Evolutionary conservation across 2,888 invertebrate genomes (phyloP).

Genomic region (Drosophila anomalipes): DNA sequence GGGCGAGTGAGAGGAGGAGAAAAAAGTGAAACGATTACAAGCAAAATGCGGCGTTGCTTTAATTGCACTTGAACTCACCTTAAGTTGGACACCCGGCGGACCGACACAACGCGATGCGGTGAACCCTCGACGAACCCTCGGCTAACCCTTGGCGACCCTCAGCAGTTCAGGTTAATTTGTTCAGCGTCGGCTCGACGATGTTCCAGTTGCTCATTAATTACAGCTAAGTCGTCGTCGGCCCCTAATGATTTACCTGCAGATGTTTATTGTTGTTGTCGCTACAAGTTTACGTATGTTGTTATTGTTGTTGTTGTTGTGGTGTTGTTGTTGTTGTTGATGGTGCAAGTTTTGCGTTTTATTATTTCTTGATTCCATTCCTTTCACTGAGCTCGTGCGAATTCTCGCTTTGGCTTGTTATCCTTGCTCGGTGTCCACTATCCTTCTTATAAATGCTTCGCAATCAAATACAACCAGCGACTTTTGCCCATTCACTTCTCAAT

Average conservation of each 20-base stretch:
- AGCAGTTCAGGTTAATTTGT: slow-evolving; percentile 73
- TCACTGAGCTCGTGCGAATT: slow-evolving; percentile 35
- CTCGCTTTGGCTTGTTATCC: slow-evolving; percentile 39
- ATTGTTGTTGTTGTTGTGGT: slow-evolving; percentile 3
- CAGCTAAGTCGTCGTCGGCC: slow-evolving; percentile 58
- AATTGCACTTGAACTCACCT: slow-evolving; percentile 69
- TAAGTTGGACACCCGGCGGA: slow-evolving; percentile 23
- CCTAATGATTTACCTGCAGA: slow-evolving; percentile 72
- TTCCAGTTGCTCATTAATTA: slow-evolving; percentile 78
- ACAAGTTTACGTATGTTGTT: slow-evolving; percentile 10
- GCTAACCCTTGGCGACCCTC: slow-evolving; percentile 14
- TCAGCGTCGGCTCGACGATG: slow-evolving; percentile 61
- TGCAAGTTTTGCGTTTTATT: slow-evolving; percentile 60
- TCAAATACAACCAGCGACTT: slow-evolving; percentile 56
- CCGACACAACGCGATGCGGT: neutral
- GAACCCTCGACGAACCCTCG: neutral
- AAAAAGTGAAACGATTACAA: slow-evolving; percentile 38
- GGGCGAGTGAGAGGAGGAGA: neutral
- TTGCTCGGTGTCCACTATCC: slow-evolving; percentile 25
- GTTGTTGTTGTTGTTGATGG: slow-evolving; percentile 19
- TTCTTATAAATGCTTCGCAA: slow-evolving; percentile 70
- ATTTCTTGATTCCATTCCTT: slow-evolving; percentile 62
- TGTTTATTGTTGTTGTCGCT: slow-evolving; percentile 39
- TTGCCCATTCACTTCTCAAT: slow-evolving; percentile 9
- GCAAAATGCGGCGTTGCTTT: slow-evolving; percentile 61